Base-by-base conservation (phyloP, 2,113 vertebrate species). In the Hippocampus guttulatus region DNA sequence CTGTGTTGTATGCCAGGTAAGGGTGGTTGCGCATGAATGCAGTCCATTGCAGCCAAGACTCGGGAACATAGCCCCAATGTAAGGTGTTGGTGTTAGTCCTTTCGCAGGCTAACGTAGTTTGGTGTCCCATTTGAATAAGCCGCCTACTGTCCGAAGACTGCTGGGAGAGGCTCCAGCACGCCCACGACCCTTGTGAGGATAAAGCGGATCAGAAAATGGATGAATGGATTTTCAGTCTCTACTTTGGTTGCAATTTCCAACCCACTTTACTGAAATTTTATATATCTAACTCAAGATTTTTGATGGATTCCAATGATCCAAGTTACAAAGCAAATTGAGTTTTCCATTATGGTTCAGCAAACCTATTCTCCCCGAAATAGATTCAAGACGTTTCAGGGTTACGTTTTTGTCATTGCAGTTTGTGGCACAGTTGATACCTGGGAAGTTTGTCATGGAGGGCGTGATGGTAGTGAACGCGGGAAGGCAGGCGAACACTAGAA, bases 1-100 rank as follows among this genome's bases (percentile, higher is more conserved):
- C 75, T 81, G 51, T 90, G 91, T 69, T 91, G 88, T 65, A 27
- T 76, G 57, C 78, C 78, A 85, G 89, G 87, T 88, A 83, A 85
- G 84, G 87, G 70, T 12, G 21, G 54, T n/a, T 21, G 74, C 41
- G 27, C 21, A 57, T 63, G 27, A 38, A 33, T 69, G 8, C 3
- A 64, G 20, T 38, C 3, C 40, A 55, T 55, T 54, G 38, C 62
- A 23, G 67, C 25, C 64, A 41, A 62, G 7, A 20, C 25, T 21
- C 10, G 21, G 11, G 16, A 27, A 30, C 18, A 79, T 25, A 64
- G 11, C 18, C 15, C 38, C 38, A 23, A 11, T 43, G 38, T 41
- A 23, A 15, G 5, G 62, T 25, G 5, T 45, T 65, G 41, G 8
- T 25, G 6, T 65, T 65, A 18, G 41, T 15, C 63, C 21, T 16